Evolutionary conservation across 2,797 vertebrate genomes (phyloP).

Genomic region (Ctenochaetus hawaiiensis): DNA sequence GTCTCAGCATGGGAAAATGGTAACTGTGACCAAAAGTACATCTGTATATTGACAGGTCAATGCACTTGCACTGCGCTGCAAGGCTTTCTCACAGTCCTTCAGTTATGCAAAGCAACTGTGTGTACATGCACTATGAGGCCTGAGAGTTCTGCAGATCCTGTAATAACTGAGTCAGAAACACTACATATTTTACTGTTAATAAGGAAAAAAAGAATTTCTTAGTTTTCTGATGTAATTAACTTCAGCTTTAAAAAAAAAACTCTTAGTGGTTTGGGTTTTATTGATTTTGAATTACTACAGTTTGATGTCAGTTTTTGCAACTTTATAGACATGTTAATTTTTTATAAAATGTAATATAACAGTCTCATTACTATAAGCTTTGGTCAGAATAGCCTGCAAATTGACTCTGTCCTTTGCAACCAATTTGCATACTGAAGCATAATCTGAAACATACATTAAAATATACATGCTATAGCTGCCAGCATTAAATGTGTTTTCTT

Average conservation of each 20-base stretch:
- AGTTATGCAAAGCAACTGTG: constrained; percentile 38
- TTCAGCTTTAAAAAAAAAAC: too few species aligned
- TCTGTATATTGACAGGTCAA: constrained; percentile 46
- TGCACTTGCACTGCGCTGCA: constrained; percentile 24
- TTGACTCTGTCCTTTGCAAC: too few species aligned
- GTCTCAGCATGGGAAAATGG: constrained; percentile 34
- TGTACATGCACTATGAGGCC: neutral
- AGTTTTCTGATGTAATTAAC: neutral
- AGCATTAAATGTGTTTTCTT: neutral
- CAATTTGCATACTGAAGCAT: neutral
- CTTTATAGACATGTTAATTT: neutral
- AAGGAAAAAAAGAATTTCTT: neutral
- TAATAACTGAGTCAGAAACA: constrained; percentile 47
- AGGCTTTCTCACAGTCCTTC: constrained; percentile 41
- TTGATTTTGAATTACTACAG: neutral
- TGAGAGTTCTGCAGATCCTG: constrained; percentile 27
- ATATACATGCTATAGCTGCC: neutral
- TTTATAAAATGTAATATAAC: neutral
- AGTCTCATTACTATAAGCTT: neutral
- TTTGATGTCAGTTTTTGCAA: neutral
- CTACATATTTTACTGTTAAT: constrained; percentile 5
- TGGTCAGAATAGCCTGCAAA: neutral
- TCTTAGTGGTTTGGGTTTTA: too few species aligned
- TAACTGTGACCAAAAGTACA: constrained; percentile 13
- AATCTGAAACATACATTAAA: neutral